A percentile compares a stretch with the other conserved stretches of the same genome.
These are phyloP conservation scores for Rhinophrynus dorsalis DNA, from an alignment of 2,797 vertebrate genomes.

Conservation along the genomic window DNA sequence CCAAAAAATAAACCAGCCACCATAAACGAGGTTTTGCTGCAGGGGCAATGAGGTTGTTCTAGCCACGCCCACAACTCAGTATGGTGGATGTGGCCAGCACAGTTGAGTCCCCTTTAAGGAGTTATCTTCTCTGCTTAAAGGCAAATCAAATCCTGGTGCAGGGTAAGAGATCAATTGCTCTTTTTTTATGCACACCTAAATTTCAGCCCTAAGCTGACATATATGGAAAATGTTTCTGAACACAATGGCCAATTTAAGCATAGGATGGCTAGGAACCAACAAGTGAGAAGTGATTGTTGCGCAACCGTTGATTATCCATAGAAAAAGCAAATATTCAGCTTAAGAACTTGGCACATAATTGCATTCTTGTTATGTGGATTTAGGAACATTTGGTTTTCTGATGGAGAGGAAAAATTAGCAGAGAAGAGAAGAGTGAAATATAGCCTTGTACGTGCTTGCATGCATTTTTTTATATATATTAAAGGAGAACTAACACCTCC, in stretches of 20 bases:
- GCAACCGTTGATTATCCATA: conserved; percentile 30
- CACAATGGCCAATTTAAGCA: conserved; percentile 6
- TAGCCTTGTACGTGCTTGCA: too few species aligned
- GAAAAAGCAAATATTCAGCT: conserved; percentile 24
- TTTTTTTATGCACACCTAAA: too few species aligned
- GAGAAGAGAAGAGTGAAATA: not conserved
- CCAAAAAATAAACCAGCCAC: too few species aligned
- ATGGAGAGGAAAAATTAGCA: conserved; percentile 14
- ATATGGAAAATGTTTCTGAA: conserved; percentile 5
- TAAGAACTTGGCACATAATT: conserved; percentile 18
- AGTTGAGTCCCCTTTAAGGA: too few species aligned
- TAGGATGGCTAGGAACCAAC: conserved; percentile 1
- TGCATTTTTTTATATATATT: too few species aligned
- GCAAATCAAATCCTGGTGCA: not conserved
- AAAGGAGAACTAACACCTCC: too few species aligned
- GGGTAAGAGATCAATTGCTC: too few species aligned
- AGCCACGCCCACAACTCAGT: too few species aligned
- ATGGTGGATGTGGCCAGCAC: too few species aligned
- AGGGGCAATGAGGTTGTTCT: too few species aligned
- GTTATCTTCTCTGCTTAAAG: too few species aligned
- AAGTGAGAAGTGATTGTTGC: not conserved
- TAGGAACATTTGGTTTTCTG: conserved; percentile 11
- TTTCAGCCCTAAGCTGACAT: not conserved
- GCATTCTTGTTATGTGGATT: conserved; percentile 26
- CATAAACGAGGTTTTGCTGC: conserved; percentile 6